Evolutionary conservation across 2,888 invertebrate species (phyloP), one percentile per base, ranked within the genome.

Genomic region (Nymphalis c-album): DNA sequence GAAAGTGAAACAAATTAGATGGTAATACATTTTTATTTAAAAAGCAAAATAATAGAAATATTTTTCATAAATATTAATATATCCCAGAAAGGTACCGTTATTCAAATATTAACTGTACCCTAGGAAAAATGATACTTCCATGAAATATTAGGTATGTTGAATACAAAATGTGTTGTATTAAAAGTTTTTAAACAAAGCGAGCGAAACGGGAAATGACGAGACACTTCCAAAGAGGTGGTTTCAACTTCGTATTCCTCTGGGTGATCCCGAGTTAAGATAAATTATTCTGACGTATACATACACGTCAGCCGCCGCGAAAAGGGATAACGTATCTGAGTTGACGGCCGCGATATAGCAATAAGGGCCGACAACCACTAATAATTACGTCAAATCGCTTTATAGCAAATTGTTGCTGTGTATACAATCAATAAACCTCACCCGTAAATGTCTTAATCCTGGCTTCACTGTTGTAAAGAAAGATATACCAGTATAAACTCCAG

Each of bases 241-340:
- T 60, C 51, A 70, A 63, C 70, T 67, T 72, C 58, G 65, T 68
- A 70, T 69, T 68, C 74, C 71, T 72, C 60, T 51, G 68, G 68
- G 72, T 61, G 60, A 62, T 66, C 73, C 70, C 68, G 63, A 69
- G 73, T 69, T 61, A 74, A 72, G 73, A 74, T 76, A 74, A 74
- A 76, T 77, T 75, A 75, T 78, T 77, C 78, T 76, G 77, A 75
- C 82, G 74, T 71, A 70, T 76, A 78, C 80, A 55, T 84, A 85
- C 83, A 65, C 64, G 70, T 64, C 64, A 48, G 79, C 83, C 59
- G 69, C 82, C 81, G 80, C 82, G 83, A 79, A 71, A 83, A 83
- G 81, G 86, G 86, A 86, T 86, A 84, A 85, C 82, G 81, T 84
- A 78, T 79, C 82, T 73, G 76, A 82, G 80, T 83, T 83, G 82